Conservation (phyloP, 2,113 vertebrate species). For the Sinocyclocheilus maitianheensis region DNA sequence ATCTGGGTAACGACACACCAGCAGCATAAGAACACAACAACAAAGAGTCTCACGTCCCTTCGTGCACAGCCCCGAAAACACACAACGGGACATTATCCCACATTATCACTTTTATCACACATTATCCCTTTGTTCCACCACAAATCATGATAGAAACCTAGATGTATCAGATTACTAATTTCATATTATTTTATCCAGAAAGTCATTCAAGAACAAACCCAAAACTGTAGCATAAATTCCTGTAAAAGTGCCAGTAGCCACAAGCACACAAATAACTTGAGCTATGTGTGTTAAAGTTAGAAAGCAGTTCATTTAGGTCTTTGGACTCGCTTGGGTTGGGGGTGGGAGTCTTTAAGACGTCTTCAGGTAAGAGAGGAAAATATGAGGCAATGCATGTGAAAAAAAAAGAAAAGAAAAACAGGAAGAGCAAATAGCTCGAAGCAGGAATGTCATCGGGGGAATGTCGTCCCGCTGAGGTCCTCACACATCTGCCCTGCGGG, state of each 20-base stretch:
- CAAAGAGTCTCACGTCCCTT: conserved; percentile 48
- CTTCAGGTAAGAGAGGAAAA: conserved; percentile 25
- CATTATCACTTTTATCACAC: too few relatives aligned
- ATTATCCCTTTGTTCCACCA: neutral
- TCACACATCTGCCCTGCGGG: neutral
- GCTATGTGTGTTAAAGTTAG: conserved; percentile 27
- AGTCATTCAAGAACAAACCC: neutral
- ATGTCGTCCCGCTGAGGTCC: neutral
- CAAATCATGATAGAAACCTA: neutral
- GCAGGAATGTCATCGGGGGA: conserved; percentile 8
- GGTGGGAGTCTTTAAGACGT: conserved; percentile 17
- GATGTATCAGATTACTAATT: neutral
- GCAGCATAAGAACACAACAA: conserved; percentile 20
- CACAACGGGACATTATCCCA: neutral
- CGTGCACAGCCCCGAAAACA: conserved; percentile 16
- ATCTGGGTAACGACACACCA: conserved; percentile 53
- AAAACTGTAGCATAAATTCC: neutral
- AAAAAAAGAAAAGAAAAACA: neutral
- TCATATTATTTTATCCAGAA: neutral
- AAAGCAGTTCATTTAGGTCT: conserved; percentile 16
- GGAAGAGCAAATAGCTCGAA: neutral
- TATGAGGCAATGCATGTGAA: conserved; percentile 1
- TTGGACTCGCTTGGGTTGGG: conserved; percentile 1
- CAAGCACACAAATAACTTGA: neutral
- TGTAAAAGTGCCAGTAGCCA: neutral